These are phyloP conservation scores for Callitettix versicolor DNA, from an alignment of 1,140 invertebrate genomes.

Conservation along the genomic window DNA sequence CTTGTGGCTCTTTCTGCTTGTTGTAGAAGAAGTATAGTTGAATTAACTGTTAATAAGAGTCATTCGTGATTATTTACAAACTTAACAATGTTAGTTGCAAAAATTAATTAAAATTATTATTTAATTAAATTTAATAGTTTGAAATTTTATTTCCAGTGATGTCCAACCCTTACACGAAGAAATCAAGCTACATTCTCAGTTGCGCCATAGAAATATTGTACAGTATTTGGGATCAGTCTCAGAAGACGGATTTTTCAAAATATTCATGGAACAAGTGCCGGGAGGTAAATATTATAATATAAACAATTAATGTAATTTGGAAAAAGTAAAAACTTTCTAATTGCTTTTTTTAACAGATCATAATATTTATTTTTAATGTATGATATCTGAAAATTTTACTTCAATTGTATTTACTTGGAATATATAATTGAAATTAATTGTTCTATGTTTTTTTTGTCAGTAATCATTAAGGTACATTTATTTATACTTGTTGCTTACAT, in stretches of 20 bases:
- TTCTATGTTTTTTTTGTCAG: no score
- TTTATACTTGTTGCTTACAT: no score
- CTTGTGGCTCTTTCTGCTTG: no score
- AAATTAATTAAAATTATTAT: neutral
- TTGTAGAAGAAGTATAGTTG: no score
- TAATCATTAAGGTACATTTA: no score
- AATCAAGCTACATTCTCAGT: slow-evolving; percentile 92
- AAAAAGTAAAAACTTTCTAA: neutral
- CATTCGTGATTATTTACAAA: no score
- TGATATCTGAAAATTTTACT: no score
- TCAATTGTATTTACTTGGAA: no score
- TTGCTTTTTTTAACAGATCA: slow-evolving; percentile 5
- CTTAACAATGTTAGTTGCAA: no score
- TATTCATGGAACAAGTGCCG: slow-evolving; percentile 98
- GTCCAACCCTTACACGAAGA: slow-evolving; percentile 98
- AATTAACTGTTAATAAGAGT: no score
- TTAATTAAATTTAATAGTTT: neutral
- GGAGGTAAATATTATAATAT: slow-evolving; percentile 41
- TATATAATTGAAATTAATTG: no score
- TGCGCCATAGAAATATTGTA: slow-evolving; percentile 95
- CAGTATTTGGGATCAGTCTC: slow-evolving; percentile 92
- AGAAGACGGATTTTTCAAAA: slow-evolving; percentile 92
- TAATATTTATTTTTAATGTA: neutral
- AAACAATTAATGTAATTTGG: neutral
- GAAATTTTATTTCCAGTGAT: slow-evolving; percentile 43